Evolutionary conservation across 2,888 invertebrate genomes (phyloP).

Genomic region (Tinea trinotella): DNA sequence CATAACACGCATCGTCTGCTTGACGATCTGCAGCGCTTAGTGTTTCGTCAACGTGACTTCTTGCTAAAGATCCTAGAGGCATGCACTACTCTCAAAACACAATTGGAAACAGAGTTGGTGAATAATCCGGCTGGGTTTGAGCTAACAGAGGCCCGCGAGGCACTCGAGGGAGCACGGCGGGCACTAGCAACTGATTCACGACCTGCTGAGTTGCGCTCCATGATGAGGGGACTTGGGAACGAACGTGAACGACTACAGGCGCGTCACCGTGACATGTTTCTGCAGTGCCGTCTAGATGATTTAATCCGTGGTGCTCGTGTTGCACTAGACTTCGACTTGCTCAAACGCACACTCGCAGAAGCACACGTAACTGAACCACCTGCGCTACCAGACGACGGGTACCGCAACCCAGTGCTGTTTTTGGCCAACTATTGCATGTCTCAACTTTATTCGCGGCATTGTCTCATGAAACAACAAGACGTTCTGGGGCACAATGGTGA

Average conservation of each 20-base stretch:
- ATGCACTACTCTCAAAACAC: slow-evolving; percentile 80
- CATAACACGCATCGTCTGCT: slow-evolving; percentile 78
- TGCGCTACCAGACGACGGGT: slow-evolving; percentile 40
- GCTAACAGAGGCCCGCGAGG: slow-evolving; percentile 76
- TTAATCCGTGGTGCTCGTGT: slow-evolving; percentile 77
- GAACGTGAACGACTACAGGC: slow-evolving; percentile 78
- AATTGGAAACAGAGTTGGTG: slow-evolving; percentile 81
- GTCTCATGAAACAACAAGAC: slow-evolving; percentile 49
- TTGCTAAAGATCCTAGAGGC: slow-evolving; percentile 83
- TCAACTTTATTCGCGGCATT: slow-evolving; percentile 77
- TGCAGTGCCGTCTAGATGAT: slow-evolving; percentile 81
- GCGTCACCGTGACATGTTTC: slow-evolving; percentile 79
- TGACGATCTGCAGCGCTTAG: slow-evolving; percentile 79
- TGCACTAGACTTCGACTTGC: slow-evolving; percentile 76
- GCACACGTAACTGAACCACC: slow-evolving; percentile 73
- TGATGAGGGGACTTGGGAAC: slow-evolving; percentile 73
- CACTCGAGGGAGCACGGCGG: slow-evolving; percentile 73
- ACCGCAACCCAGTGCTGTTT: slow-evolving; percentile 79
- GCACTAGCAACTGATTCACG: slow-evolving; percentile 65
- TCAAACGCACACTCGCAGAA: slow-evolving; percentile 77
- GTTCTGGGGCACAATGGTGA: slow-evolving; percentile 27
- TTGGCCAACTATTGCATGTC: slow-evolving; percentile 85
- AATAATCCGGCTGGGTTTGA: slow-evolving; percentile 78
- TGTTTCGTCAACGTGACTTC: slow-evolving; percentile 79
- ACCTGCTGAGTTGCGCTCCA: slow-evolving; percentile 73